These are phyloP conservation scores for Drosophila repleta DNA, from an alignment of 1,140 invertebrate species.

Conservation along the genomic window DNA sequence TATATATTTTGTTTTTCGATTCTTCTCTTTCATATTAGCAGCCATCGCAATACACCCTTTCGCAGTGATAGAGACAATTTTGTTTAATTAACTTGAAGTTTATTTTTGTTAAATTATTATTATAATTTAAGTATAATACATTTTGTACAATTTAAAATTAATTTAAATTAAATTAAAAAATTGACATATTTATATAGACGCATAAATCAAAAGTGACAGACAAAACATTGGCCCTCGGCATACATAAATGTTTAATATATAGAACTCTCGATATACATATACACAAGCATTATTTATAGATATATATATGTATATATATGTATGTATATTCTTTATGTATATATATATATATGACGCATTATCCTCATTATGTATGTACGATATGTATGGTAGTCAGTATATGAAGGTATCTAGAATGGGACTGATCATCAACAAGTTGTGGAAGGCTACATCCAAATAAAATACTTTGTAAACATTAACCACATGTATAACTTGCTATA, in stretches of 20 bases:
- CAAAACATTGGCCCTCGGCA: slow-evolving; percentile 59
- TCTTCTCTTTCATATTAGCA: too few species aligned
- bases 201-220: slow-evolving; percentile 49
- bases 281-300: background rate
- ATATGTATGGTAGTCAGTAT: slow-evolving; percentile 22
- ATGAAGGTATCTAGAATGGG: slow-evolving; percentile 37
- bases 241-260: slow-evolving; percentile 32
- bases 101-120: slow-evolving; percentile 72
- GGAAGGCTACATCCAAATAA: slow-evolving; percentile 70
- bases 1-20: too few species aligned
- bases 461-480: slow-evolving; percentile 33
- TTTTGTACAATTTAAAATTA: slow-evolving; percentile 82
- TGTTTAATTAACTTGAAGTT: slow-evolving; percentile 70
- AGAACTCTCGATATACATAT: slow-evolving; percentile 13
- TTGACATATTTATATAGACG: slow-evolving; percentile 37
- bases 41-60: slow-evolving; percentile 27
- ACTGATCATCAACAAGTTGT: slow-evolving; percentile 59
- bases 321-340: slow-evolving; percentile 16
- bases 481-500: slow-evolving; percentile 4
- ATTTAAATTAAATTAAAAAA: slow-evolving; percentile 67
- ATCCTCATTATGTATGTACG: slow-evolving; percentile 4
- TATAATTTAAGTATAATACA: slow-evolving; percentile 83
- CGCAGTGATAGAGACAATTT: slow-evolving; percentile 16
- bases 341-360: slow-evolving; percentile 5
- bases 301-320: background rate